Percentiles rank a stretch among this genome's conserved stretches.
These are phyloP conservation scores for Novumbra hubbsi DNA, from an alignment of 2,797 vertebrate genomes.

Conservation along the genomic window DNA sequence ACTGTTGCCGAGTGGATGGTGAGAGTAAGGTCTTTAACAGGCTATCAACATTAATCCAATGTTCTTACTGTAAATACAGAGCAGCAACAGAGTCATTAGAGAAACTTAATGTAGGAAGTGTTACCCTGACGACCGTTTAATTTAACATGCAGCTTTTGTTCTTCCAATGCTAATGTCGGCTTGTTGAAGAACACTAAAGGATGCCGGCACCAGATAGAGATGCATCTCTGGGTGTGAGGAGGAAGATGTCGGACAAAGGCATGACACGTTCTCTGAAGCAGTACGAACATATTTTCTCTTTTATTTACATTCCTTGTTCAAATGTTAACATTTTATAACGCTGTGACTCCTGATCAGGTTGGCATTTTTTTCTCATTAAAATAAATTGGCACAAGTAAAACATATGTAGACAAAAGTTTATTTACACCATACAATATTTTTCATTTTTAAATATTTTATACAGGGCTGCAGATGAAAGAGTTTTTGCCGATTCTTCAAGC, in stretches of 20 bases:
- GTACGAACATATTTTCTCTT: constrained; percentile 89
- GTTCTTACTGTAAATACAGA: background rate
- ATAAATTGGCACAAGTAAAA: constrained; percentile 98
- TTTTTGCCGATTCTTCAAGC: constrained; percentile 97
- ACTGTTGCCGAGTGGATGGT: no score
- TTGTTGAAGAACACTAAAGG: background rate
- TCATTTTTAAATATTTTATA: constrained; percentile 99
- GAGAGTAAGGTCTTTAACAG: background rate
- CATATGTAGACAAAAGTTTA: constrained; percentile 99
- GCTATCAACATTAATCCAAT: background rate
- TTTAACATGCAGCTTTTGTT: background rate
- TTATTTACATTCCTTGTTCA: constrained; percentile 88
- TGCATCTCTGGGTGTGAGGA: background rate
- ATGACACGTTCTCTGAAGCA: constrained; percentile 78
- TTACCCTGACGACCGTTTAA: background rate
- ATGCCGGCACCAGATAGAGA: background rate
- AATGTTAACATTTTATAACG: constrained; percentile 82
- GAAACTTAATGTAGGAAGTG: background rate
- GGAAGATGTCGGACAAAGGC: background rate
- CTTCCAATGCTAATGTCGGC: background rate
- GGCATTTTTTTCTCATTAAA: constrained; percentile 84
- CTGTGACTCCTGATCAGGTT: constrained; percentile 81
- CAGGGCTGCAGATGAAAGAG: constrained; percentile 99
- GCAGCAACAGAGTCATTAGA: background rate
- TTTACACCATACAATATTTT: constrained; percentile 99